These are phyloP conservation scores for Pseudococcus viburni DNA, from an alignment of 2,888 invertebrate genomes.

Conservation along the genomic window DNA sequence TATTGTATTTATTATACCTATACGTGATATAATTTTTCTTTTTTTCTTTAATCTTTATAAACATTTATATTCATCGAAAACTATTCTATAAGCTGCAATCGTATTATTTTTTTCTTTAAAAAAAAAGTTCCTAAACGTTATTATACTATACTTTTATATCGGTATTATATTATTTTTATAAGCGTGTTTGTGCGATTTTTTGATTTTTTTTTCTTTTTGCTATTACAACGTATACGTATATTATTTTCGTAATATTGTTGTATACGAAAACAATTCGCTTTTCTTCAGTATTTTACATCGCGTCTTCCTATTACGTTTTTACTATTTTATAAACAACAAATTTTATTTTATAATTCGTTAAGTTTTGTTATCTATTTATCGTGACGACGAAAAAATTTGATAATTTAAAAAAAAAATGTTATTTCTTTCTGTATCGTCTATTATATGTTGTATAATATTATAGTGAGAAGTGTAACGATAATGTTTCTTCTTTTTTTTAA, in stretches of 20 bases:
- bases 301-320: conserved; percentile 35
- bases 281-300: background rate
- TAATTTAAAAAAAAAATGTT: conserved; percentile 8
- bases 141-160: conserved; percentile 25
- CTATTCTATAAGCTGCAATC: conserved; percentile 2
- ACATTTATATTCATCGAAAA: background rate
- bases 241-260: background rate
- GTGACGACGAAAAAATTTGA: too few species aligned
- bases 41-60: background rate
- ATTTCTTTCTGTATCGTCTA: conserved; percentile 3
- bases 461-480: conserved; percentile 25
- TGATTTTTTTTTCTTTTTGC: background rate
- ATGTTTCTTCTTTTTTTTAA: background rate
- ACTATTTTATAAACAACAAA: conserved; percentile 9
- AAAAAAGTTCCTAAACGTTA: conserved; percentile 39
- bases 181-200: background rate
- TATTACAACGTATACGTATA: background rate
- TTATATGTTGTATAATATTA: background rate
- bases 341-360: background rate
- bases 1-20: conserved; percentile 2
- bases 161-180: conserved; percentile 4
- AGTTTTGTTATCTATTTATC: conserved; percentile 19
- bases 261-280: background rate
- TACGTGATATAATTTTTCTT: conserved; percentile 1
- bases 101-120: background rate